phyloP scores from a whole-genome alignment of 2,113 vertebrate genomes.

The Pseudopipra pipra region DNA sequence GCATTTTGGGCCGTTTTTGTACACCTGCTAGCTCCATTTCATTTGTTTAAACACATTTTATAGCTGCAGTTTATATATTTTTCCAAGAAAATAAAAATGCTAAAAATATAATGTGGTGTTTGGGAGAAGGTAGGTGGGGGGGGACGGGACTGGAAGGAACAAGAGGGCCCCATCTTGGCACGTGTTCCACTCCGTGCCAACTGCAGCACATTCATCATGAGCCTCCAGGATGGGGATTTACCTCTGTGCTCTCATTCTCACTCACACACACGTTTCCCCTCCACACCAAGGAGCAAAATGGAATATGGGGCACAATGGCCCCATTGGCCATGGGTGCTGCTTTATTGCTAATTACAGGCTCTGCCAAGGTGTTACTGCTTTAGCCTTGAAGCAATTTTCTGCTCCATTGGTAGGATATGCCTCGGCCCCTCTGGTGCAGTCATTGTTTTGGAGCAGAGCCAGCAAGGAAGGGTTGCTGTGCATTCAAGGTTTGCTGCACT shows the following conservation, averaged over 20 bases:
- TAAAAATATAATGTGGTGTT: constrained; percentile 30
- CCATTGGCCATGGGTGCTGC: constrained; percentile 52
- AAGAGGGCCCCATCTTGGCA: constrained; percentile 51
- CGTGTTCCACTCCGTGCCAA: constrained; percentile 51
- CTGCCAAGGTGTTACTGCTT: constrained; percentile 37
- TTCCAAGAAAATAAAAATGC: constrained; percentile 60
- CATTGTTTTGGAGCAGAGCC: constrained; percentile 30
- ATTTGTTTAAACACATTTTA: constrained; percentile 49
- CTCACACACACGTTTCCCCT: constrained; percentile 31
- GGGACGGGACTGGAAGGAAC: constrained; percentile 30
- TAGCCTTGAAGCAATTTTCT: constrained; percentile 69
- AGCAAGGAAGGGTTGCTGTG: neutral
- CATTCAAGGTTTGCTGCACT: neutral
- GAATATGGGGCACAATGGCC: neutral
- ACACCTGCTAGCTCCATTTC: constrained; percentile 45
- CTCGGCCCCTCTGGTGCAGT: constrained; percentile 42
- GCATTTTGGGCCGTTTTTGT: constrained; percentile 27
- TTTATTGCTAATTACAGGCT: constrained; percentile 28
- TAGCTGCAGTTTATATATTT: constrained; percentile 51
- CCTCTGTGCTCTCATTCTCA: neutral
- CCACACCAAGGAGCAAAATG: neutral
- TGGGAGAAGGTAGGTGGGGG: constrained; percentile 10
- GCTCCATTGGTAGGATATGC: constrained; percentile 49
- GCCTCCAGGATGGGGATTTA: constrained; percentile 4
- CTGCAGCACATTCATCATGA: constrained; percentile 50